Evolutionary conservation across 2,888 invertebrate species (phyloP).

Genomic region (Alviniconcha strummeri): DNA sequence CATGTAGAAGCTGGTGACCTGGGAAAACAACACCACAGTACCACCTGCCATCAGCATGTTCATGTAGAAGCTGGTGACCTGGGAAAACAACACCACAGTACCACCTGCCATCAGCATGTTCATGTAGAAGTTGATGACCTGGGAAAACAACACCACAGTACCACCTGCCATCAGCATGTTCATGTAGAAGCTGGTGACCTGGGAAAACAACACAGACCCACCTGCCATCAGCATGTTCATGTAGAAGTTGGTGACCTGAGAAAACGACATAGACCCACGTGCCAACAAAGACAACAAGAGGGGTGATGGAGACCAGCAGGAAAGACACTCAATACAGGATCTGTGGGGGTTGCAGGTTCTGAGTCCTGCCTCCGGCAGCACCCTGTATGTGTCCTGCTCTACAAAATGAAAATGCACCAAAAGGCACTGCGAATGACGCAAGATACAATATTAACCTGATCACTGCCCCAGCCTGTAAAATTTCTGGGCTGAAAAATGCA

Average conservation of each 20-base stretch:
- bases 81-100: conserved; percentile 34
- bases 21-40: conserved; percentile 48
- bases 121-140: conserved; percentile 97
- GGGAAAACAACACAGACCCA: conserved; percentile 42
- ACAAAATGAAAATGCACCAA: too few species aligned
- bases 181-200: conserved; percentile 97
- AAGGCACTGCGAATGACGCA: too few species aligned
- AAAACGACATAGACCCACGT: conserved; percentile 37
- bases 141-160: conserved; percentile 38
- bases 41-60: conserved; percentile 88
- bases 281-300: too few species aligned
- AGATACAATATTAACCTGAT: too few species aligned
- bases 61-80: conserved; percentile 97
- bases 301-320: too few species aligned
- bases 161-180: conserved; percentile 88
- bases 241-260: conserved; percentile 92
- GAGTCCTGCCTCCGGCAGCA: too few species aligned
- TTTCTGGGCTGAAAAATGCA: too few species aligned
- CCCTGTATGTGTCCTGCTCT: too few species aligned
- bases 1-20: conserved; percentile 97
- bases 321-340: too few species aligned
- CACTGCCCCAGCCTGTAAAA: too few species aligned
- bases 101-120: conserved; percentile 88
- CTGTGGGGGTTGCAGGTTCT: too few species aligned
- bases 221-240: conserved; percentile 93